Conservation (phyloP, 2,888 invertebrate species). For the Synergus umbraculus region DNA sequence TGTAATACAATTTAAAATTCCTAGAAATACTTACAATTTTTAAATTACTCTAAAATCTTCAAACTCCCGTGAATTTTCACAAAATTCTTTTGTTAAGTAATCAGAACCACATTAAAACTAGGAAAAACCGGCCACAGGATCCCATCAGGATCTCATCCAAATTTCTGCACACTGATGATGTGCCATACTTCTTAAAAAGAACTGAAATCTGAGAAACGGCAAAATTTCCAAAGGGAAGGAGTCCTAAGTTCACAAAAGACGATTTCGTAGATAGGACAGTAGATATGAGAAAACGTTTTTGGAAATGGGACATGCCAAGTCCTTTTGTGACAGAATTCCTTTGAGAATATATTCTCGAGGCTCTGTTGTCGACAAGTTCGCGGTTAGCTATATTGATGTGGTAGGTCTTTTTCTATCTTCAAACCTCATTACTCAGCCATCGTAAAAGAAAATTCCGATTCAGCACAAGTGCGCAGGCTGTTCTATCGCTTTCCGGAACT, state of each 20-base stretch:
- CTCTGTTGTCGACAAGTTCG: not conserved
- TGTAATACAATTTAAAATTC: too few species aligned
- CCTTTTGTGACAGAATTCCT: not conserved
- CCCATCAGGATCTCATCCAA: too few species aligned
- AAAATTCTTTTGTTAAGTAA: too few species aligned
- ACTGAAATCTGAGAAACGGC: not conserved
- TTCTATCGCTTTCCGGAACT: slow-evolving; percentile 45
- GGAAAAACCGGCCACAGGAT: too few species aligned
- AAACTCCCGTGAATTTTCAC: too few species aligned
- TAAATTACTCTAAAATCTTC: too few species aligned
- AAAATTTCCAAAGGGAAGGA: not conserved
- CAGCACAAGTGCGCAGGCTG: not conserved
- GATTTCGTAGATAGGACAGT: not conserved
- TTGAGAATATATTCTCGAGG: not conserved
- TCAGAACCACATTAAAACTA: too few species aligned
- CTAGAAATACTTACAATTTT: too few species aligned
- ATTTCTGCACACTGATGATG: too few species aligned
- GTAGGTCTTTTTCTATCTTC: slow-evolving; percentile 21
- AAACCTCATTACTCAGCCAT: slow-evolving; percentile 28
- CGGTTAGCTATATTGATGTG: not conserved
- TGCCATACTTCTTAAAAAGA: not conserved
- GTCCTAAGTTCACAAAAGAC: not conserved
- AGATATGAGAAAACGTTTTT: not conserved
- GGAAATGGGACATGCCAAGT: slow-evolving; percentile 1
- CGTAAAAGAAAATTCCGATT: slow-evolving; percentile 22